Evolutionary conservation across 1,140 invertebrate species (phyloP), one percentile per base, ranked within the genome.

Genomic region (Tetranychus urticae): DNA sequence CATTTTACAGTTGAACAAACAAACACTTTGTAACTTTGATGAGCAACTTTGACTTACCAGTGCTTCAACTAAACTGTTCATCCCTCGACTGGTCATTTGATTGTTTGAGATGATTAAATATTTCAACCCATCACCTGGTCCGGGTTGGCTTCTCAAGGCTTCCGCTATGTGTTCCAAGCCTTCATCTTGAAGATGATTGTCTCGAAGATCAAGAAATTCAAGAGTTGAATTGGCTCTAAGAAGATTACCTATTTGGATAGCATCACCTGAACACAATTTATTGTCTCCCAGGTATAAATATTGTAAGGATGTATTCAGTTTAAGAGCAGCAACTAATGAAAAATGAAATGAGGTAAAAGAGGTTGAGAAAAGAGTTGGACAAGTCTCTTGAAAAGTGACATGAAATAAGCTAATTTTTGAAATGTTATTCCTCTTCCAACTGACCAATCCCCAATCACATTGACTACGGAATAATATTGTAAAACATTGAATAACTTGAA

Each of bases 61-160:
- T 46, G 79, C 76, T 71, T 76, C 77, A 59, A 76, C 75, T 57
- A 88, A 70, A 66, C 81, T 73, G 13, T 74, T 66, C 63, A 82
- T 81, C 52, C 80, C 80, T 66, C 82, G 80, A 68, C 80, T 79
- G 33, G 82, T 86, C 47, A 89, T 72, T 69, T 83, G 81, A 71
- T 89, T 91, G 72, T 87, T 87, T 84, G 85, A 88, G 14, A 89
- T 68, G 14, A 86, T 80, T 14, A 91, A 75, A 47, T 86, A 82
- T 56, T 78, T 79, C n/a, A 89, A 74, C 12, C 85, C 85, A 60
- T 76, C 73, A 2, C 71, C 63, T 36, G 42, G 45, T 23, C 42
- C 59, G 23, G 45, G 59, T 54, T 68, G 67, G 45, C 66, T 58
- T 33, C 60, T 47, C 5, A 68, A 45, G 13, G 67, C 66, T 63